Evolutionary conservation across 2,797 vertebrate species (phyloP).

Genomic region (Nasua narica): DNA sequence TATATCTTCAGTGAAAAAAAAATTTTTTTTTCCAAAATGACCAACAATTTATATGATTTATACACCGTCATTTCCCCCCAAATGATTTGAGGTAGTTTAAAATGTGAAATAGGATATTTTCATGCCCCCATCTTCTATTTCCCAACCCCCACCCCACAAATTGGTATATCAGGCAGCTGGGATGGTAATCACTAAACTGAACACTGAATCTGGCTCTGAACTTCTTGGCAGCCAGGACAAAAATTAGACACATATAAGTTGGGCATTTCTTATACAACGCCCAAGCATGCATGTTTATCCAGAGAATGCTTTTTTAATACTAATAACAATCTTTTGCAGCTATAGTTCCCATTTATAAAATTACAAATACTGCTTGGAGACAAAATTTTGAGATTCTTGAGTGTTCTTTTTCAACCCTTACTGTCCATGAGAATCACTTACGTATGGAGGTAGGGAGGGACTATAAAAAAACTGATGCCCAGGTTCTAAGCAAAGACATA

Average conservation of each 20-base stretch:
- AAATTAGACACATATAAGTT: constrained; percentile 25
- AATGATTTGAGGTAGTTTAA: constrained; percentile 42
- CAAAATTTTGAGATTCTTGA: neutral
- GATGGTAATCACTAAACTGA: constrained; percentile 46
- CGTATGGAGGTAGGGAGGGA: neutral
- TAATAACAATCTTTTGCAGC: neutral
- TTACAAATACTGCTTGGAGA: constrained; percentile 9
- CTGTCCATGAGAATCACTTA: neutral
- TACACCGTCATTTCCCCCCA: neutral
- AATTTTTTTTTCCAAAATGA: neutral
- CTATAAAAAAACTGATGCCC: neutral
- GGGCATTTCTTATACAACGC: neutral
- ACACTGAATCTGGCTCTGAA: constrained; percentile 40
- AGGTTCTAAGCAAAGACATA: neutral
- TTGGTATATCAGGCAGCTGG: neutral
- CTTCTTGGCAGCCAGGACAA: constrained; percentile 25
- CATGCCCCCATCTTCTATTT: neutral
- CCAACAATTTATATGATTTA: constrained; percentile 32
- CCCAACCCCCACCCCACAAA: neutral
- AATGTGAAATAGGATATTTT: constrained; percentile 10
- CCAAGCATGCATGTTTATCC: neutral
- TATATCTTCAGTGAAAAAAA: constrained; percentile 29
- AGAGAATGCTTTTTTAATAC: neutral
- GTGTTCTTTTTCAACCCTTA: neutral
- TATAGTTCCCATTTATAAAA: constrained; percentile 6